Evolutionary conservation across 2,797 vertebrate species (phyloP).

Genomic region (Masticophis lateralis): DNA sequence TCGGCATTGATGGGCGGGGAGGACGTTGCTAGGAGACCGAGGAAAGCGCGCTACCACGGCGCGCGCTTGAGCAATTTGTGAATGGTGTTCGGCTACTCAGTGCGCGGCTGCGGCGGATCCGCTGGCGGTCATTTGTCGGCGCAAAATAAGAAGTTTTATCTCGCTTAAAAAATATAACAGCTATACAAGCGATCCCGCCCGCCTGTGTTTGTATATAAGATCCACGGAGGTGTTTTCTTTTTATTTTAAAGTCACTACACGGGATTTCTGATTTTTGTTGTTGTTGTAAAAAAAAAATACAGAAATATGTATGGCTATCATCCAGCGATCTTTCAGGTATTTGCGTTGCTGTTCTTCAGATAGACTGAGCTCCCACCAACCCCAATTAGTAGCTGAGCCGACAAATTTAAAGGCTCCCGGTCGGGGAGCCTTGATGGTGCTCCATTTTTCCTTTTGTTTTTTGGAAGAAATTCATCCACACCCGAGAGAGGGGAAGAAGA

Average conservation of each 20-base stretch:
- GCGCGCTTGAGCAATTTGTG: background rate
- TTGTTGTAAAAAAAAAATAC: too few species aligned
- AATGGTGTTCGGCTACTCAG: background rate
- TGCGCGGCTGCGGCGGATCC: background rate
- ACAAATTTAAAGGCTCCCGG: too few species aligned
- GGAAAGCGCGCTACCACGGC: background rate
- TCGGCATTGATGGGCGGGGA: background rate
- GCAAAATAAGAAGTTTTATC: background rate
- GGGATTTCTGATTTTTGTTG: background rate
- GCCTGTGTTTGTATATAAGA: background rate
- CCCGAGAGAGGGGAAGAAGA: background rate
- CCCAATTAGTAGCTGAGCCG: background rate
- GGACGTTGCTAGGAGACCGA: conserved; percentile 7
- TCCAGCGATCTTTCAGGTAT: background rate
- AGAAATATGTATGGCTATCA: background rate
- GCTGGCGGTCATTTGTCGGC: background rate
- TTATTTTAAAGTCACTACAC: background rate
- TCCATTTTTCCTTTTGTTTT: background rate
- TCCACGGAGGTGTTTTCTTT: background rate
- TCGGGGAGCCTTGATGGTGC: background rate
- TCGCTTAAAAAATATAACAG: background rate
- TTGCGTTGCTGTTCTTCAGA: background rate
- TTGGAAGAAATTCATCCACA: background rate
- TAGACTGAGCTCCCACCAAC: background rate
- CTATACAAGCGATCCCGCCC: background rate